A percentile compares a stretch with the other conserved stretches of the same genome.
phyloP scores from a whole-genome alignment of 35 echinoderm and acorn worm species.

The Apostichopus japonicus region DNA sequence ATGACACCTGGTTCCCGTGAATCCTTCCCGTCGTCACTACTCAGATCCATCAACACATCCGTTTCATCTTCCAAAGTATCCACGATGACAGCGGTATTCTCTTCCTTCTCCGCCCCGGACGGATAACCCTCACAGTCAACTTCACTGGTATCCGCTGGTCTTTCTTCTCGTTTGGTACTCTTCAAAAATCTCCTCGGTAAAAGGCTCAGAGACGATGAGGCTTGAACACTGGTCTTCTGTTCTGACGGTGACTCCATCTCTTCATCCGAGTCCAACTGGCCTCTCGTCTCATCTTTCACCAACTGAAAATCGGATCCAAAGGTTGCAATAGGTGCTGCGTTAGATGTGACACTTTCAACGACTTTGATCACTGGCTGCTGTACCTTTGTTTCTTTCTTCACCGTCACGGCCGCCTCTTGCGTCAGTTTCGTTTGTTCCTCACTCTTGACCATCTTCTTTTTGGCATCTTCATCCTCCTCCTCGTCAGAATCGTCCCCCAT shows the following conservation, averaged over 20 bases:
- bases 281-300: slow-evolving; percentile 30
- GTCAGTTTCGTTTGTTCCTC: not conserved
- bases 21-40: slow-evolving; percentile 50
- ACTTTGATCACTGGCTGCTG: not conserved
- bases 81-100: too few relatives aligned
- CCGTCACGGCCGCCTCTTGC: not conserved
- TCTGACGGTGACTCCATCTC: not conserved
- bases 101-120: not conserved
- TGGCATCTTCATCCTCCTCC: not conserved
- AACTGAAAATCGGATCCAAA: slow-evolving; percentile 22
- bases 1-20: slow-evolving; percentile 41
- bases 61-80: not conserved
- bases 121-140: not conserved
- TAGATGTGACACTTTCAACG: not conserved
- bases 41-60: slow-evolving; percentile 33
- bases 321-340: not conserved
- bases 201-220: slow-evolving; percentile 48
- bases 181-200: slow-evolving; percentile 45
- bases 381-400: not conserved
- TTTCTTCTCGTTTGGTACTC: slow-evolving; percentile 43
- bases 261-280: slow-evolving; percentile 45
- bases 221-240: slow-evolving; percentile 6
- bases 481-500: slow-evolving; percentile 46
- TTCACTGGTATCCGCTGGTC: not conserved
- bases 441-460: not conserved